Percentiles rank a stretch among this genome's conserved stretches.
These are phyloP conservation scores for Argyra leucocephala DNA, from an alignment of 2,888 invertebrate genomes.

Conservation along the genomic window DNA sequence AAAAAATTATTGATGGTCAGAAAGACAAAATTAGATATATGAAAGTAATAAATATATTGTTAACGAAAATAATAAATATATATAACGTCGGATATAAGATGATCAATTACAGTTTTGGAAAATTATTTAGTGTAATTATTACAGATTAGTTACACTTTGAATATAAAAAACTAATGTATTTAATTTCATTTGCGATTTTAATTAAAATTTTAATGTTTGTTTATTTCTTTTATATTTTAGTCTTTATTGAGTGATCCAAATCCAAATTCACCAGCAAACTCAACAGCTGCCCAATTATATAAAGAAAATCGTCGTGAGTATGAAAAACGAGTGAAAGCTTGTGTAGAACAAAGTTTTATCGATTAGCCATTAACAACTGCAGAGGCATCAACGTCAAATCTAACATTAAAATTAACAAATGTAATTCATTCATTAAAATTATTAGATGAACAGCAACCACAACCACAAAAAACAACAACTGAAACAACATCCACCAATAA, in stretches of 20 bases:
- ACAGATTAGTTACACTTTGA: too few relatives aligned
- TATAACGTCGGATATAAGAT: too few relatives aligned
- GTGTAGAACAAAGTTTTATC: conserved; percentile 98
- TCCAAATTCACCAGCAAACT: conserved; percentile 98
- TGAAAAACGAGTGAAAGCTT: conserved; percentile 97
- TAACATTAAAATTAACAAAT: background rate
- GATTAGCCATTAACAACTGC: conserved; percentile 53
- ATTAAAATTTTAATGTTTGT: too few relatives aligned
- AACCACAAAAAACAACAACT: background rate
- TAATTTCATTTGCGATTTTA: conserved; percentile 9
- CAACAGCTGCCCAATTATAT: conserved; percentile 97
- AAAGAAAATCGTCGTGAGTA: conserved; percentile 98
- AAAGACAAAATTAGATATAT: too few relatives aligned
- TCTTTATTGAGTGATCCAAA: conserved; percentile 99
- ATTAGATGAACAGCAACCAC: background rate
- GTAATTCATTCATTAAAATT: background rate
- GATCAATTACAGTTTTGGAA: too few relatives aligned
- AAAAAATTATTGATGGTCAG: too few relatives aligned
- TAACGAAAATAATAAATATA: too few relatives aligned
- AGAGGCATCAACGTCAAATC: background rate
- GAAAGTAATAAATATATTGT: too few relatives aligned
- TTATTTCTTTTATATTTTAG: conserved; percentile 48
- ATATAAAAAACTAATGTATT: too few relatives aligned
- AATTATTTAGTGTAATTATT: too few relatives aligned
- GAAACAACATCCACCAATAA: background rate